phyloP scores from a whole-genome alignment of 35 echinoderm and acorn worm genomes.

The Holothuria glaberrima region DNA sequence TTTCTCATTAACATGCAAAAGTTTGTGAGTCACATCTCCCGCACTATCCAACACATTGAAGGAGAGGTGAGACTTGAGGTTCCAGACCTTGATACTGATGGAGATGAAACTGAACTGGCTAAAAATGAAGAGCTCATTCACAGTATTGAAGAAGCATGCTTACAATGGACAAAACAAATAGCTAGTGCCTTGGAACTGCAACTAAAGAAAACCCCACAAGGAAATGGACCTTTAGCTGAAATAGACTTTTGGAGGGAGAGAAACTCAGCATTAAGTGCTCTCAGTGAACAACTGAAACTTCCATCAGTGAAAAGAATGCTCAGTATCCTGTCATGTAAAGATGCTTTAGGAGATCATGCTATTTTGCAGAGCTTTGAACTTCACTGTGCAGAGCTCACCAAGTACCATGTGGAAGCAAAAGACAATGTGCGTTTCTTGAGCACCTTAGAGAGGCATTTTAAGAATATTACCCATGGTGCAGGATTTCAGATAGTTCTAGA shows the following conservation, averaged over 20 bases:
- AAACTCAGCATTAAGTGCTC: constrained; percentile 90
- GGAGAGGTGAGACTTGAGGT: constrained; percentile 91
- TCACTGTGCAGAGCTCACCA: constrained; percentile 90
- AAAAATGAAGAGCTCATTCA: constrained; percentile 82
- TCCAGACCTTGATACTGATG: constrained; percentile 72
- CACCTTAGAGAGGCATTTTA: constrained; percentile 97
- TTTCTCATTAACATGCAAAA: constrained; percentile 99
- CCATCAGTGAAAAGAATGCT: constrained; percentile 88
- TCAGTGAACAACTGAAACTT: constrained; percentile 93
- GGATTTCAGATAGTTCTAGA: constrained; percentile 96
- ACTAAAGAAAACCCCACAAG: constrained; percentile 93
- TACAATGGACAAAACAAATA: constrained; percentile 97
- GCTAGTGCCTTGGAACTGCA: constrained; percentile 84
- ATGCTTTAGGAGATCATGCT: constrained; percentile 89
- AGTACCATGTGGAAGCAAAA: constrained; percentile 97
- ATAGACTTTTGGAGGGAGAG: constrained; percentile 99
- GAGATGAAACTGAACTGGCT: constrained; percentile 85
- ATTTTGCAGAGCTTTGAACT: constrained; percentile 97
- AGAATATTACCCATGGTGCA: constrained; percentile 97
- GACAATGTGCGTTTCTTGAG: constrained; percentile 98
- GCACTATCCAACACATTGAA: constrained; percentile 99
- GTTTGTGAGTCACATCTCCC: constrained; percentile 86
- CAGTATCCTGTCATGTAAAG: constrained; percentile 88
- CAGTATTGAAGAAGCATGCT: constrained; percentile 77
- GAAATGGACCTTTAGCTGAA: constrained; percentile 93